A percentile compares a stretch with the other conserved stretches of the same genome.
Conservation (phyloP, 2,888 invertebrate species). For the Rhagonycha fulva region DNA sequence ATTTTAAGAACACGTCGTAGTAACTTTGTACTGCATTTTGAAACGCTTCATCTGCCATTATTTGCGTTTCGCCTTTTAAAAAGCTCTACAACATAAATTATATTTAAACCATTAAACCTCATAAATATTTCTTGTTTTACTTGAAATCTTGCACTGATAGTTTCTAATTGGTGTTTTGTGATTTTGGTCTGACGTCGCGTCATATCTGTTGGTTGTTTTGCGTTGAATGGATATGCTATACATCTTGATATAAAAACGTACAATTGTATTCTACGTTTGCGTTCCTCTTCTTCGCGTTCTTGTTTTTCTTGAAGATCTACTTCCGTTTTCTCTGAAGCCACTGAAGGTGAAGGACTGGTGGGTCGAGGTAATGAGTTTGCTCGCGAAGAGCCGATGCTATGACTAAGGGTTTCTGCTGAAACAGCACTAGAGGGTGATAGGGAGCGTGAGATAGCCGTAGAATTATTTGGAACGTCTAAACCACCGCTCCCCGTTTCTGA, state of each 20-base stretch:
- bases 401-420: constrained; percentile 64
- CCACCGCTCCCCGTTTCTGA: constrained; percentile 50
- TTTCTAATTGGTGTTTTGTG: constrained; percentile 93
- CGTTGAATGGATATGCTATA: constrained; percentile 98
- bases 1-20: constrained; percentile 94
- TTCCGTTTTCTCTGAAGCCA: constrained; percentile 88
- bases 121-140: constrained; percentile 55
- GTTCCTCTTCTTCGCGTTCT: constrained; percentile 94
- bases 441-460: constrained; percentile 53
- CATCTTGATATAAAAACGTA: constrained; percentile 98
- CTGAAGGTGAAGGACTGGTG: constrained; percentile 89
- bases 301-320: constrained; percentile 87
- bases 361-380: constrained; percentile 75
- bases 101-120: not conserved
- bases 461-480: constrained; percentile 55
- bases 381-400: constrained; percentile 63
- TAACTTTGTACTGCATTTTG: constrained; percentile 98
- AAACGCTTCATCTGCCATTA: constrained; percentile 97
- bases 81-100: constrained; percentile 69
- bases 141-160: constrained; percentile 93
- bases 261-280: constrained; percentile 91
- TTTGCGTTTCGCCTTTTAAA: constrained; percentile 97
- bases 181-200: constrained; percentile 94
- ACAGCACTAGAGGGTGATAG: constrained; percentile 65
- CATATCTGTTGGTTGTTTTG: constrained; percentile 99